Evolutionary conservation across 2,888 invertebrate genomes (phyloP).

Genomic region (Morpho helenor): DNA sequence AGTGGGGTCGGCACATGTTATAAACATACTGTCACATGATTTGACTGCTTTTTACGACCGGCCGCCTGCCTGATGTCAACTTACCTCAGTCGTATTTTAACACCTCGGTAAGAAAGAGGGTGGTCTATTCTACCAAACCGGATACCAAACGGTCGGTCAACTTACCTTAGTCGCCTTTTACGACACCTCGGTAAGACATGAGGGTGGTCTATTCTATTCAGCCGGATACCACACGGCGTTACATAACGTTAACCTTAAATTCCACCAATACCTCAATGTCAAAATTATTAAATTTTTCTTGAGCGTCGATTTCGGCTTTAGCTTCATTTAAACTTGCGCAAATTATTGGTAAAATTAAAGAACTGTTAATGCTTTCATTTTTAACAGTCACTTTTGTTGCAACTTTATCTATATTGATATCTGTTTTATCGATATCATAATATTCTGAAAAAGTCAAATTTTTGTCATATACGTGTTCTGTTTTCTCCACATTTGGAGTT

Average conservation of each 20-base stretch:
- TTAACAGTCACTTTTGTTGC: conserved; percentile 29
- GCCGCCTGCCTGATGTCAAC: too few species aligned
- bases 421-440: conserved; percentile 40
- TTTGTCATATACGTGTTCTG: conserved; percentile 19
- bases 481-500: conserved; percentile 11
- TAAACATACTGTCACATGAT: too few species aligned
- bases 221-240: too few species aligned
- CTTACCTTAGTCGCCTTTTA: too few species aligned
- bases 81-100: too few species aligned
- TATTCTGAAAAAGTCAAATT: conserved; percentile 16
- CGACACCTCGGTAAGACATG: too few species aligned
- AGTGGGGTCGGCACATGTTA: too few species aligned
- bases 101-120: too few species aligned
- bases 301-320: conserved; percentile 49
- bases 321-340: conserved; percentile 40
- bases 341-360: conserved; percentile 32
- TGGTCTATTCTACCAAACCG: too few species aligned
- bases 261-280: conserved; percentile 53
- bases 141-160: too few species aligned
- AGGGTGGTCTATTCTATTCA: too few species aligned
- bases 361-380: conserved; percentile 34
- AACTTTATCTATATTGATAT: conserved; percentile 47
- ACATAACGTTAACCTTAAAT: conserved; percentile 8
- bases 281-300: conserved; percentile 46
- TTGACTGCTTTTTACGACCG: too few species aligned